Percentiles rank a stretch among this genome's conserved stretches.
These are phyloP conservation scores for Mythimna pallens DNA, from an alignment of 2,888 invertebrate species.

Conservation along the genomic window DNA sequence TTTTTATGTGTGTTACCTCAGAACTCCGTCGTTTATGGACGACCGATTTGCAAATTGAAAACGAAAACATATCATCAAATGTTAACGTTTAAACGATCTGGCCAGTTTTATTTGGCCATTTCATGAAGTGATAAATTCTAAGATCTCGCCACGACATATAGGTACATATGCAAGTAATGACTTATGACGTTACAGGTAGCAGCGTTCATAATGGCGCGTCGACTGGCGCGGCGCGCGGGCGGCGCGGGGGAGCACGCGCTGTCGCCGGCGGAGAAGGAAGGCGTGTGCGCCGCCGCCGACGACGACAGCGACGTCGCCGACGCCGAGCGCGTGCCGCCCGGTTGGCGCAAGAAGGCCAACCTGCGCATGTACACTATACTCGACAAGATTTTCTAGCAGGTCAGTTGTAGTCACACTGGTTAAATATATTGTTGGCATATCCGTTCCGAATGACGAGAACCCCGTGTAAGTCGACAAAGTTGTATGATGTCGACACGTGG, in stretches of 20 bases:
- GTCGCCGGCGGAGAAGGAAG: slow-evolving; percentile 49
- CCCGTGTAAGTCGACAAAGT: too few species aligned
- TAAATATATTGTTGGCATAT: too few species aligned
- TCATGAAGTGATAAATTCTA: too few species aligned
- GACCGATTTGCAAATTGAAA: too few species aligned
- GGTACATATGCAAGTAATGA: background rate
- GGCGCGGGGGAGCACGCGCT: slow-evolving; percentile 64
- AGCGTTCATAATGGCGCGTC: slow-evolving; percentile 84
- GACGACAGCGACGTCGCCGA: slow-evolving; percentile 72
- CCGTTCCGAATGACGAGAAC: too few species aligned
- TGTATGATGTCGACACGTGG: too few species aligned
- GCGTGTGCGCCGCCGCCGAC: slow-evolving; percentile 65
- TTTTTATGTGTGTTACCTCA: too few species aligned
- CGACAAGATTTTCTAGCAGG: slow-evolving; percentile 90
- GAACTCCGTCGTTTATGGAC: too few species aligned
- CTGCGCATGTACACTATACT: slow-evolving; percentile 88
- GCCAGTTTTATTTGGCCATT: too few species aligned
- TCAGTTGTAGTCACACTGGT: slow-evolving; percentile 45
- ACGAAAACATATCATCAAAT: too few species aligned
- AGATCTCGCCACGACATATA: background rate
- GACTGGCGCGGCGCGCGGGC: slow-evolving; percentile 63
- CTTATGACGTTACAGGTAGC: slow-evolving; percentile 73
- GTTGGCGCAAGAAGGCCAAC: slow-evolving; percentile 86
- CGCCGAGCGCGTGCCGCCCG: slow-evolving; percentile 73
- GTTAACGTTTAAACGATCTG: too few species aligned